Base-by-base conservation (phyloP, 1,140 invertebrate species). In the Thaumatotibia leucotreta region DNA sequence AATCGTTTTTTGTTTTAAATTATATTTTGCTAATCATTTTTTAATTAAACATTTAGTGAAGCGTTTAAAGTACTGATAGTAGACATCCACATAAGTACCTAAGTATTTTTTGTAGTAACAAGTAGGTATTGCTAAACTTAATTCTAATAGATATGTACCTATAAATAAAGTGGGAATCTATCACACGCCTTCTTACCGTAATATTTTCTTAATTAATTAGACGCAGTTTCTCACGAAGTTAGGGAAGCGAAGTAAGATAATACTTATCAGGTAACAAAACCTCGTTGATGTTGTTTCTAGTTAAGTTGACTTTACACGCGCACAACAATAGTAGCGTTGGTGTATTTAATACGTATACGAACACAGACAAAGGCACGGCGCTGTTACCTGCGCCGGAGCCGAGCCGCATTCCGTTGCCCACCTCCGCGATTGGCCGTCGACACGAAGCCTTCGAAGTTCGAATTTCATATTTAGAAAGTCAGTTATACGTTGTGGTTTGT, bases 381-480 rank as follows among this genome's bases (percentile, higher is more conserved):
- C 10, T 74, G 76, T 69, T 88, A 86, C 84, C 87, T 89, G 86
- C 85, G 86, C 86, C 88, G 84, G 84, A 85, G 85, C 80, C 79
- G 87, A 88, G 87, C 82, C 85, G 68, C 86, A 89, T 89, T 89
- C 86, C 85, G 83, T 79, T 77, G 77, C 74, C 77, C 78, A 86
- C 85, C 80, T 83, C 68, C 76, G 76, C 78, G 67, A 84, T 82
- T 83, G 84, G 79, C 78, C 82, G 79, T 67, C 77, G 71, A 83
- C 81, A 63, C 64, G 69, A 83, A 88, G 82, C 79, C 82, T 87
- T 82, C 67, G 68, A 68, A 32, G 70, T 77, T 71, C 63, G 67
- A 74, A 73, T 78, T 74, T 75, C 75, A 75, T 76, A 77, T 84
- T 86, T 87, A 89, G 83, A 86, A 86, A 88, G 81, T 45, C 39